A percentile compares a stretch with the other conserved stretches of the same genome.
phyloP scores from a whole-genome alignment of 2,888 invertebrate genomes.

The Luperina testacea region DNA sequence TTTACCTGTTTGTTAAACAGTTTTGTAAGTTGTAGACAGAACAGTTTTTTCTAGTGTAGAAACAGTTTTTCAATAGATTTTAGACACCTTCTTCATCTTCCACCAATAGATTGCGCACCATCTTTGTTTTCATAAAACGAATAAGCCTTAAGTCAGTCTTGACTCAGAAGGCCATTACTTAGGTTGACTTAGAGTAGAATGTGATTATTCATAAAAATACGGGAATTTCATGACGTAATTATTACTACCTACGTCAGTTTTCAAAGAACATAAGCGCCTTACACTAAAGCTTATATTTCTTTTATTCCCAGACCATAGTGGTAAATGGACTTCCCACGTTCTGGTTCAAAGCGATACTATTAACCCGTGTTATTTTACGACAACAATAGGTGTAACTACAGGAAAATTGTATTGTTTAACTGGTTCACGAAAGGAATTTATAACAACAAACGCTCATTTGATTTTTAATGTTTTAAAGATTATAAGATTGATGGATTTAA shows the following conservation, averaged over 20 bases:
- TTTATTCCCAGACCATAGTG: slow-evolving; percentile 19
- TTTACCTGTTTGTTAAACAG: neutral
- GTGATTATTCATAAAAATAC: neutral
- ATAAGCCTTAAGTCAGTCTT: neutral
- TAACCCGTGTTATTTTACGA: neutral
- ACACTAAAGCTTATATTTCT: slow-evolving; percentile 13
- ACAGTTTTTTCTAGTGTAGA: neutral
- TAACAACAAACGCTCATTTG: neutral
- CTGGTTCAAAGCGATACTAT: slow-evolving; percentile 3
- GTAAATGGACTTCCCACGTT: slow-evolving; percentile 46
- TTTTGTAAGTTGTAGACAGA: neutral
- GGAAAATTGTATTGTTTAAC: slow-evolving; percentile 30
- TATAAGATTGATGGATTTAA: neutral
- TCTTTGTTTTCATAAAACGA: neutral
- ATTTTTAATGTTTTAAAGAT: neutral
- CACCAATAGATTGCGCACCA: too few relatives aligned
- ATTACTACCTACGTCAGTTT: slow-evolving; percentile 10
- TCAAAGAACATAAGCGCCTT: neutral
- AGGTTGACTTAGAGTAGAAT: neutral
- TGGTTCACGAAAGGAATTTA: neutral
- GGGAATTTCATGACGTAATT: slow-evolving; percentile 4
- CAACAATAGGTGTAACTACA: slow-evolving; percentile 5
- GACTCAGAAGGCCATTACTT: neutral
- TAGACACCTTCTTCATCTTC: too few relatives aligned
- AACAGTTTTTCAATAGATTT: neutral